Base-by-base conservation (phyloP, 2,888 invertebrate genomes). In the Autographa pulchrina region DNA sequence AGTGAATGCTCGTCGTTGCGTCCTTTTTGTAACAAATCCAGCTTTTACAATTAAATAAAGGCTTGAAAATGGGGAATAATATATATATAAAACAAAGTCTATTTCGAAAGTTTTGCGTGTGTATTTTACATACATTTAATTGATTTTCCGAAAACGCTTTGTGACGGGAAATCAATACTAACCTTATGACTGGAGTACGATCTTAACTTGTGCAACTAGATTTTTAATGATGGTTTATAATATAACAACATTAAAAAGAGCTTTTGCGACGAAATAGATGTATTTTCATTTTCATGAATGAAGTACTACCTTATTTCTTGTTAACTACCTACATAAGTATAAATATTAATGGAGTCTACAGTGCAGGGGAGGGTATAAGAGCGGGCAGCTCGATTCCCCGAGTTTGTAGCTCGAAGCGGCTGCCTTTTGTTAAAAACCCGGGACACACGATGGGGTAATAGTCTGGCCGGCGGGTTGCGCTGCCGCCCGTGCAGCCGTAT, bases 131-230 rank as follows among this genome's bases (percentile, higher is more conserved):
- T 38, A 11, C 8, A 35, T 35, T 8, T 35, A 38, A 38, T 38
- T 38, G 38, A 7, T 38, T 38, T 38, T 38, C 38, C 6, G 35
- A 16, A 43, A 16, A 16, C 16, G 2, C 5, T 41, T 41, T 11
- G 41, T 16, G 16, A 14, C n/a, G 48, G n/a, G 6, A 18, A 81
- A 81, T 78, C 81, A 81, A 81, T 78, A 78, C 20, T 35, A 52
- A 72, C 65, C 81, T 25, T 72, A 65, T 65, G 81, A 65, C 63
- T 77, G 65, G 62, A 67, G 61, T 80, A 62, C 54, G 59, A 60
- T 72, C 63, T 35, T 67, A 77, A 35, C 62, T 54, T 72, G 63
- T 54, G 65, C 13, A 54, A 43, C 52, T 77, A 77, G 77, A 66
- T 43, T 56, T 54, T 65, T 18, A 31, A 68, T 81, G 73, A 77